Percentiles rank a stretch among this genome's conserved stretches.
These are phyloP conservation scores for Drosophila histrio DNA, from an alignment of 2,888 invertebrate genomes.

Conservation along the genomic window DNA sequence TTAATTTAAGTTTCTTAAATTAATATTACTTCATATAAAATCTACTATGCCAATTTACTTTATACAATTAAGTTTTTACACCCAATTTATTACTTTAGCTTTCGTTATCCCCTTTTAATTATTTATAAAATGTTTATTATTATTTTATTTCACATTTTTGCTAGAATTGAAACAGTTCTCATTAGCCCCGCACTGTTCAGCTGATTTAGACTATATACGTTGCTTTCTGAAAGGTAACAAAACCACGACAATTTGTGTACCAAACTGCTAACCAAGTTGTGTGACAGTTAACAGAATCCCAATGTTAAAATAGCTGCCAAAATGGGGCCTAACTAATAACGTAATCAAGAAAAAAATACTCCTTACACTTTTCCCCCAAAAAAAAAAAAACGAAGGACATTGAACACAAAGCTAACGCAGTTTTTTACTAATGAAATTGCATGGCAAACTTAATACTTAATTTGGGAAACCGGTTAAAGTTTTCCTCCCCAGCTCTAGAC, in stretches of 20 bases:
- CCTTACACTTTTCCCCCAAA: background rate
- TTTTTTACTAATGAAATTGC: constrained; percentile 49
- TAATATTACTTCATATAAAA: too few relatives aligned
- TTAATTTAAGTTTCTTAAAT: too few relatives aligned
- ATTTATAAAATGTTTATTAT: constrained; percentile 3
- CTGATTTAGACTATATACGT: constrained; percentile 84
- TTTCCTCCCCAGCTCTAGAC: constrained; percentile 40
- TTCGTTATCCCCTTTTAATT: background rate
- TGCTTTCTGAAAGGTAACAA: constrained; percentile 84
- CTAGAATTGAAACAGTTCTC: constrained; percentile 82
- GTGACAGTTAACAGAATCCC: constrained; percentile 40
- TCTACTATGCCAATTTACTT: too few relatives aligned
- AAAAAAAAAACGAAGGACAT: background rate
- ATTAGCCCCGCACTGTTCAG: constrained; percentile 83
- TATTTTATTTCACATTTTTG: constrained; percentile 16
- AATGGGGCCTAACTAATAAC: constrained; percentile 33
- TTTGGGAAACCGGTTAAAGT: constrained; percentile 18
- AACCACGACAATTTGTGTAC: constrained; percentile 2
- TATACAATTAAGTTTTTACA: background rate
- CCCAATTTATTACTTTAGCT: background rate
- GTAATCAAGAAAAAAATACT: background rate
- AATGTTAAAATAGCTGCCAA: constrained; percentile 5
- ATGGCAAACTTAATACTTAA: constrained; percentile 32
- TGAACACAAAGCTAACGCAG: constrained; percentile 10
- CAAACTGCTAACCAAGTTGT: constrained; percentile 50